Conservation (phyloP, 2,888 invertebrate species). For the Cantharis rustica region DNA sequence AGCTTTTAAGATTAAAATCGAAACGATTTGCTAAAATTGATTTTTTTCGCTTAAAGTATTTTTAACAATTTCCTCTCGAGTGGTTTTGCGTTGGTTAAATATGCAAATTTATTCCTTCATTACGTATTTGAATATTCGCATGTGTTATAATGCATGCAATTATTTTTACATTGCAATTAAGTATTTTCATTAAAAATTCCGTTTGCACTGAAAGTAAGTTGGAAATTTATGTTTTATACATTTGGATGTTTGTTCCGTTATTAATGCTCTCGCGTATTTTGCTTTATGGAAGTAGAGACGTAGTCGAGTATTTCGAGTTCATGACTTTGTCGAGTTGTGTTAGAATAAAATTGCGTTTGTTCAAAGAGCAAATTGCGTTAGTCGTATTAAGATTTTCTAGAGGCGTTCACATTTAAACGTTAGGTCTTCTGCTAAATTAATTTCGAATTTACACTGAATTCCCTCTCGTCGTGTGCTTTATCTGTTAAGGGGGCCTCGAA, state of each 20-base stretch:
- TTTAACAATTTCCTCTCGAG: slow-evolving; percentile 14
- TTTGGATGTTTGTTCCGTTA: neutral
- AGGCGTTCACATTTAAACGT: slow-evolving; percentile 40
- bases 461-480: slow-evolving; percentile 34
- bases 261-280: neutral
- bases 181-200: slow-evolving; percentile 17
- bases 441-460: slow-evolving; percentile 47
- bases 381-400: slow-evolving; percentile 31
- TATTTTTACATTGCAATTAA: slow-evolving; percentile 17
- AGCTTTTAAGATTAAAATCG: neutral
- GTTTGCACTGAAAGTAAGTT: slow-evolving; percentile 20
- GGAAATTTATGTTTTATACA: slow-evolving; percentile 26
- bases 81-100: slow-evolving; percentile 3
- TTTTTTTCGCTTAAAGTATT: neutral
- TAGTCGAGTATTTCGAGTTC: neutral
- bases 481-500: slow-evolving; percentile 33
- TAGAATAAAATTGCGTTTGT: slow-evolving; percentile 32
- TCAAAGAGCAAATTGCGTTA: slow-evolving; percentile 31
- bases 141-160: slow-evolving; percentile 16
- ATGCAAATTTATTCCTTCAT: slow-evolving; percentile 14
- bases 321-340: slow-evolving; percentile 19
- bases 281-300: neutral
- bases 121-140: slow-evolving; percentile 17
- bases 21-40: neutral
- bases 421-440: slow-evolving; percentile 51